Evolutionary conservation across 2,113 vertebrate genomes (phyloP).

Genomic region (Zingel zingel): DNA sequence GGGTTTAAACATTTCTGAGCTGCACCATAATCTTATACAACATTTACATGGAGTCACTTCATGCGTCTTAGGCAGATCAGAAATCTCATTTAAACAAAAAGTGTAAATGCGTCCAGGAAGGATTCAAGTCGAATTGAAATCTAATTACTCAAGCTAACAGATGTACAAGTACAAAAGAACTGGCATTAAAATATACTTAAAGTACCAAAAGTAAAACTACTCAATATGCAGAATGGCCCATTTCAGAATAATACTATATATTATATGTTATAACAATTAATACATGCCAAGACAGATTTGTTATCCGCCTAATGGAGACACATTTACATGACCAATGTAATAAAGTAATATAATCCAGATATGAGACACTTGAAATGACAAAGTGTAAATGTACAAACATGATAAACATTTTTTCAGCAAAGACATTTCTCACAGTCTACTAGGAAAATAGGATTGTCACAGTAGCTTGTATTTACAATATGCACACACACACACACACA

Average conservation of each 20-base stretch:
- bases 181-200: too few species aligned
- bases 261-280: too few species aligned
- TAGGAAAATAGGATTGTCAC: constrained; percentile 65
- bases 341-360: neutral
- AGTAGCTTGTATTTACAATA: constrained; percentile 63
- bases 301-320: neutral
- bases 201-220: too few species aligned
- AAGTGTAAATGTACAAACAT: constrained; percentile 15
- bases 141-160: too few species aligned
- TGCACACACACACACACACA: constrained; percentile 11
- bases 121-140: too few species aligned
- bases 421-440: constrained; percentile 40
- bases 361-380: neutral
- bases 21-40: neutral
- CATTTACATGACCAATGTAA: neutral
- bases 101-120: too few species aligned
- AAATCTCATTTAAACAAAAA: too few species aligned
- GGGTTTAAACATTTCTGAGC: neutral
- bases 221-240: too few species aligned
- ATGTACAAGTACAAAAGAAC: too few species aligned
- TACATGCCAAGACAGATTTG: too few species aligned
- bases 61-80: neutral
- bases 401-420: constrained; percentile 15
- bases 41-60: neutral
- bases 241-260: too few species aligned